phyloP scores from a whole-genome alignment of 2,888 invertebrate genomes.

The Dasysyrphus tricinctus region DNA sequence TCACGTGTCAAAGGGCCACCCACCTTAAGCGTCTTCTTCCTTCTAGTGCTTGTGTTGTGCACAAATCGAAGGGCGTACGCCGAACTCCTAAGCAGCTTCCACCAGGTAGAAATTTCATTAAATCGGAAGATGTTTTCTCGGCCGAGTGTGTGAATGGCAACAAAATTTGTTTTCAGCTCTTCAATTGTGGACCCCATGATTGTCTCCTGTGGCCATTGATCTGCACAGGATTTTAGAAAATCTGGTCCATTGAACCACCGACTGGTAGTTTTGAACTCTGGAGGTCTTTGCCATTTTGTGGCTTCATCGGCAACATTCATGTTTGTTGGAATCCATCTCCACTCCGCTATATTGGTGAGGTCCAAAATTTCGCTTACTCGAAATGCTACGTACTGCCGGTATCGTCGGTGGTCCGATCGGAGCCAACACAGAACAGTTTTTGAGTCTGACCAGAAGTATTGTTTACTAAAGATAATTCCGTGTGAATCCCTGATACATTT shows the following conservation, averaged over 20 bases:
- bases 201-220: no score
- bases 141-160: no score
- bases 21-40: neutral
- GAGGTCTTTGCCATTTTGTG: constrained; percentile 5
- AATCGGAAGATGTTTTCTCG: neutral
- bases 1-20: neutral
- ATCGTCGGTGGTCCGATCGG: constrained; percentile 66
- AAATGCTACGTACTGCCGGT: neutral
- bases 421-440: constrained; percentile 74
- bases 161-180: no score
- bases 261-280: neutral
- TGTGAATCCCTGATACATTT: constrained; percentile 34
- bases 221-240: neutral
- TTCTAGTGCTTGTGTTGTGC: neutral
- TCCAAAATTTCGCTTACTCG: constrained; percentile 45
- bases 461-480: constrained; percentile 39
- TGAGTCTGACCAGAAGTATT: constrained; percentile 74
- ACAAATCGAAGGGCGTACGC: neutral
- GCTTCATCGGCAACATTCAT: no score
- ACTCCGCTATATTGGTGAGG: neutral
- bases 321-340: constrained; percentile 21
- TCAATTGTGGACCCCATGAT: no score
- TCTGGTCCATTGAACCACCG: constrained; percentile 18
- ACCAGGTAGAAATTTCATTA: constrained; percentile 2
- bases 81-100: neutral